These are phyloP conservation scores for Amiota mariae DNA, from an alignment of 2,888 invertebrate species.

Conservation along the genomic window DNA sequence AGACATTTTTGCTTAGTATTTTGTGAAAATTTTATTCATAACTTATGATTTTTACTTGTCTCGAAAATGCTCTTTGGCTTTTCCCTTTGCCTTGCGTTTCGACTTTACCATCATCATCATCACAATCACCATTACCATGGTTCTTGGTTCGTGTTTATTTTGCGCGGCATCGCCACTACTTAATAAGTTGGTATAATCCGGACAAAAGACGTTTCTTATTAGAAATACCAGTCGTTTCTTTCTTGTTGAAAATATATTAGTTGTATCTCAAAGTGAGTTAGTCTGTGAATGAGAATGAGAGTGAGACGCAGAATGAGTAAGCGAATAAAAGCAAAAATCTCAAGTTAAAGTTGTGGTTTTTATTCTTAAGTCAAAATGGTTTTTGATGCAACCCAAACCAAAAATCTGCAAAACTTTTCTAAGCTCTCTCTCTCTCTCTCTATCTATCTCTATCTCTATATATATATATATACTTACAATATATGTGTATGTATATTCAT, in stretches of 20 bases:
- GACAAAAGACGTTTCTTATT: conserved; percentile 24
- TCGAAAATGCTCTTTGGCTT: neutral
- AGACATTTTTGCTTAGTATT: conserved; percentile 1
- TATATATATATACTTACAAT: too few species aligned
- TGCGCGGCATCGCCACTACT: conserved; percentile 6
- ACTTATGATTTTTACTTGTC: neutral
- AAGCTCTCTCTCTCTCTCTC: neutral
- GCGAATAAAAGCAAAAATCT: conserved; percentile 4
- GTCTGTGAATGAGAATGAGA: too few species aligned
- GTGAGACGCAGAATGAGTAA: neutral
- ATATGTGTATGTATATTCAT: neutral
- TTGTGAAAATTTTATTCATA: conserved; percentile 13
- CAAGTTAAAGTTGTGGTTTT: conserved; percentile 24
- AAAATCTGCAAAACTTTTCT: conserved; percentile 7
- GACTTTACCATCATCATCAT: too few species aligned
- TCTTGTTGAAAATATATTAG: too few species aligned
- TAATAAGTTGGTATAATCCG: conserved; percentile 33
- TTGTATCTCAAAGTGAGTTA: too few species aligned
- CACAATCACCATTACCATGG: too few species aligned
- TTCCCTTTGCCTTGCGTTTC: neutral
- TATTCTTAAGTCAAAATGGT: neutral
- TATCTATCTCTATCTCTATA: too few species aligned
- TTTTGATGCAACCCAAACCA: neutral
- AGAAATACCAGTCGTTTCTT: neutral
- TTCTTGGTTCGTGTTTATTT: conserved; percentile 10